Evolutionary conservation across 2,797 vertebrate genomes (phyloP).

Genomic region (Vireo griseus): DNA sequence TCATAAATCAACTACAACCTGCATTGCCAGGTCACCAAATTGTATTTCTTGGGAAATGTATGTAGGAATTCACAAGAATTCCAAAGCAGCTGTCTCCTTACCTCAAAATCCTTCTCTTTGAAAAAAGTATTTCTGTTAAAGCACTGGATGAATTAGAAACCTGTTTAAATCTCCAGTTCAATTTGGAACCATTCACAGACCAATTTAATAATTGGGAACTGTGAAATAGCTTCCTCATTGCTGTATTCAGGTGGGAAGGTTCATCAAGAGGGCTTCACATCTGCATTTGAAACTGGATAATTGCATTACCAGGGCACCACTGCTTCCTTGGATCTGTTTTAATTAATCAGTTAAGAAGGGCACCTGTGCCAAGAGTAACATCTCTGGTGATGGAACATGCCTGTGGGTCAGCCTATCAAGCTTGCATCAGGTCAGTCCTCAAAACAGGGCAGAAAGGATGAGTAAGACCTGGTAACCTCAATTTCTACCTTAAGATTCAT

Average conservation of each 20-base stretch:
- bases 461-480: background rate
- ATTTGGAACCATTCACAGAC: conserved; percentile 47
- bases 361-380: background rate
- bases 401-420: background rate
- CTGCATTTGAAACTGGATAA: conserved; percentile 26
- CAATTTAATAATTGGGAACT: conserved; percentile 50
- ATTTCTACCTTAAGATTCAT: background rate
- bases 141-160: conserved; percentile 16
- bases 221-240: conserved; percentile 38
- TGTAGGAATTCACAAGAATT: background rate
- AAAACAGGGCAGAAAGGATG: background rate
- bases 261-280: conserved; percentile 45
- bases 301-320: conserved; percentile 27
- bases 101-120: background rate
- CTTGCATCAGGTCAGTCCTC: background rate
- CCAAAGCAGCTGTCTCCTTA: background rate
- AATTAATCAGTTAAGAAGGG: background rate
- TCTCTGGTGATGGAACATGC: background rate
- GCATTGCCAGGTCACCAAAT: background rate
- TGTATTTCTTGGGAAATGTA: background rate
- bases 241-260: conserved; percentile 50
- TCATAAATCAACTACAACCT: background rate
- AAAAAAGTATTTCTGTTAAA: background rate
- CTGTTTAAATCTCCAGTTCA: conserved; percentile 45
- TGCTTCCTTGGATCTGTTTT: background rate